Base-by-base conservation (phyloP, 2,113 vertebrate species). In the Mirza zaza region DNA sequence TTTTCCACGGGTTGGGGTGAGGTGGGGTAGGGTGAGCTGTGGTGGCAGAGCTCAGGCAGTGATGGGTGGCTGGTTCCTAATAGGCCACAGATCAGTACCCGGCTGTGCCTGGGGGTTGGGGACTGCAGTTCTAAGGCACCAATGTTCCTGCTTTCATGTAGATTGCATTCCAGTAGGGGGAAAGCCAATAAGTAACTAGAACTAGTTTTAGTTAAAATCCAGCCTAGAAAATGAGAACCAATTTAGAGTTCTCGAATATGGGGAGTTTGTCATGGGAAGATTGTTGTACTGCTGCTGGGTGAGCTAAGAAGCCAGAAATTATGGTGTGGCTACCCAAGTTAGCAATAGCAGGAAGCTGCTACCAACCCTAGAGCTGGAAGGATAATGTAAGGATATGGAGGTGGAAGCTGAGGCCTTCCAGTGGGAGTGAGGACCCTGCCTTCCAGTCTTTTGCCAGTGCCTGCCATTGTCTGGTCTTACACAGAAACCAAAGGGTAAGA, bases 181-280 rank as follows among this genome's bases (percentile, higher is more conserved):
- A 82, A 91, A 86, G 36, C 15, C 32, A 85, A 10, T 68, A 92
- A 96, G 65, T 73, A 77, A 82, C 59, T 52, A 81, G 42, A 94
- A 68, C 20, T 81, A 14, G 27, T 92, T 86, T 95, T 61, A 52
- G 65, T 82, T 90, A 39, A 92, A 88, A 71, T 76, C 9, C 27
- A 52, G 39, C 14, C 20, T 87, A 10, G 71, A 87, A 77, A 88
- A 68, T 70, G 21, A 25, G 32, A 89, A 76, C 6, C 17, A 50
- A 9, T 10, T 29, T 45, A 73, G 68, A 17, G 70, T 20, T 97
- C 65, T 87, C 32, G n/a, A 87, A 84, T 52, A 63, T 1, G 36
- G 70, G 18, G 17, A 70, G 29, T 84, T 63, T 79, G 75, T 94
- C 18, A 10, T 42, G 52, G 42, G 48, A 34, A 80, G 63, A 80